Percentiles rank a stretch among this genome's conserved stretches.
Conservation (phyloP, 2,888 invertebrate species). For the Aphidoletes aphidimyza region DNA sequence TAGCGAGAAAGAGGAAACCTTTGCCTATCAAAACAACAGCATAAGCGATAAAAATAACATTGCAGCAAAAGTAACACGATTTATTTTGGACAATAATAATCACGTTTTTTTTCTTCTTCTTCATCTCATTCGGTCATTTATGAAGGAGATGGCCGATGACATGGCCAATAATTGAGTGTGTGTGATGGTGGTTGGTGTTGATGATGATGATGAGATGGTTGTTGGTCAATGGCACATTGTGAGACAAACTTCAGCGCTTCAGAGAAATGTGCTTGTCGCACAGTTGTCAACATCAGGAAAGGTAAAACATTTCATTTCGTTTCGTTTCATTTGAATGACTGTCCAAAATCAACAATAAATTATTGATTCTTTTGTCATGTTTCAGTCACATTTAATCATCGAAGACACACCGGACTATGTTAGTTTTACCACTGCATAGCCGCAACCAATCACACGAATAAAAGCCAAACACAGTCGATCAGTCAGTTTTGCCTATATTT, state of each 20-base stretch:
- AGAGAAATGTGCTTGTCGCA: neutral
- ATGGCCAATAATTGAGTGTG: conserved; percentile 14
- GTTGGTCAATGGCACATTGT: too few species aligned
- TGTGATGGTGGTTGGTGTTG: too few species aligned
- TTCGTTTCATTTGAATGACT: neutral
- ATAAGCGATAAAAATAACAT: conserved; percentile 53
- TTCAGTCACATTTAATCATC: neutral
- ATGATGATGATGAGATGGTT: too few species aligned
- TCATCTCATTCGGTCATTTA: too few species aligned
- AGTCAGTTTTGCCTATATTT: too few species aligned
- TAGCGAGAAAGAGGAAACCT: neutral
- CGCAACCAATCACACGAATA: too few species aligned
- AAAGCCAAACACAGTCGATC: too few species aligned
- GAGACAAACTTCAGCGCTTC: neutral
- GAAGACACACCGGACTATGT: neutral
- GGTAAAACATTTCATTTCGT: too few species aligned
- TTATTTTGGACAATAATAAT: conserved; percentile 22
- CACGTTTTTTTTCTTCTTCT: conserved; percentile 7
- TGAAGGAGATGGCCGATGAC: conserved; percentile 1
- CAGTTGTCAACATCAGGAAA: neutral
- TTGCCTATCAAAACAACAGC: conserved; percentile 53
- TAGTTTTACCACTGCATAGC: conserved; percentile 31
- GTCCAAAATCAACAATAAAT: conserved; percentile 37
- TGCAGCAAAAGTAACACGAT: conserved; percentile 24
- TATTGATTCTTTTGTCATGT: conserved; percentile 35